phyloP scores from a whole-genome alignment of 2,888 invertebrate genomes.

The Lasius platythorax region DNA sequence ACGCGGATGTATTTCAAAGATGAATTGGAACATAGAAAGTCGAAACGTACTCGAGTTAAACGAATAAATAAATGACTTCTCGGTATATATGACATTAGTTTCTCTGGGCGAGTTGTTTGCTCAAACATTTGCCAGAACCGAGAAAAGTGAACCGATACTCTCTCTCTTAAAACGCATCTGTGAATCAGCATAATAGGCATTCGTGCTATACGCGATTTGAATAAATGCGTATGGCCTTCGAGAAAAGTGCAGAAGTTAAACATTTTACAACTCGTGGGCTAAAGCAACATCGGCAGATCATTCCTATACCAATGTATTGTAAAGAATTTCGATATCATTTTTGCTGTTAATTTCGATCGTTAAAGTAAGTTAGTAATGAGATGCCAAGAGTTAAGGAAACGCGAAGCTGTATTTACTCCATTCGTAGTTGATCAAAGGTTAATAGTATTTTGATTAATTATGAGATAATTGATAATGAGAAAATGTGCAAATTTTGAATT shows the following conservation, averaged over 20 bases:
- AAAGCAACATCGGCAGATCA: background rate
- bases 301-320: background rate
- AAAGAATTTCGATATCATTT: background rate
- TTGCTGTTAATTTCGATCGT: background rate
- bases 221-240: conserved; percentile 54
- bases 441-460: conserved; percentile 28
- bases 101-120: background rate
- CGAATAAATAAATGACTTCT: background rate
- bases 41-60: background rate
- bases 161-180: conserved; percentile 24
- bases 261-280: background rate
- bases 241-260: conserved; percentile 13
- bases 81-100: background rate
- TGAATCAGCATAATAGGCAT: conserved; percentile 36
- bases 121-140: background rate
- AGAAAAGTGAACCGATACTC: background rate
- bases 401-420: background rate
- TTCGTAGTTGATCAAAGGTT: conserved; percentile 7
- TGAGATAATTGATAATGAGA: background rate
- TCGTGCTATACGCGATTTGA: conserved; percentile 1
- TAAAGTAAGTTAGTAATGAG: background rate
- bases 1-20: background rate
- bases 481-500: conserved; percentile 3
- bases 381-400: background rate
- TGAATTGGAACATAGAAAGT: background rate